Evolutionary conservation across 2,113 vertebrate genomes (phyloP).

Genomic region (Oncorhynchus mykiss): DNA sequence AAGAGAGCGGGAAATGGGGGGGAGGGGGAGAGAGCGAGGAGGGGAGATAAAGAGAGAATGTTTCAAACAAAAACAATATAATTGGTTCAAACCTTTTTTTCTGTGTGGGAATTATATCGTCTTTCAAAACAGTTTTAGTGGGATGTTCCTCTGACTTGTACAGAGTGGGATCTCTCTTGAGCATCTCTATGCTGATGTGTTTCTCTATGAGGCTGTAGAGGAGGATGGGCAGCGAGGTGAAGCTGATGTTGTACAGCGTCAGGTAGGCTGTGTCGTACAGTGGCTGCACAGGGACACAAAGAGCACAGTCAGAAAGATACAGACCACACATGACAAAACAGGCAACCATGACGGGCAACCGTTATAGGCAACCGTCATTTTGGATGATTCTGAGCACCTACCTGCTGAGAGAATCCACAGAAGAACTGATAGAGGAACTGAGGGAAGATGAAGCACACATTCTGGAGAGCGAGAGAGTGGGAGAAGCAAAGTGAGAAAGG

Average conservation of each 20-base stretch:
- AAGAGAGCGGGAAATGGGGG: conserved; percentile 22
- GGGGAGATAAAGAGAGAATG: conserved; percentile 20
- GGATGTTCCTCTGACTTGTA: conserved; percentile 80
- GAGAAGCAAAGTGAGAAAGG: neutral
- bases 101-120: no score
- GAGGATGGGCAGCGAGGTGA: conserved; percentile 97
- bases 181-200: conserved; percentile 85
- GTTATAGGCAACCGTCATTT: neutral
- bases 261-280: conserved; percentile 97
- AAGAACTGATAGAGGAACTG: conserved; percentile 99
- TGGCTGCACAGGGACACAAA: conserved; percentile 76
- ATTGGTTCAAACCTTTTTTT: no score
- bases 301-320: neutral
- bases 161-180: conserved; percentile 87
- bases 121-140: no score
- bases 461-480: conserved; percentile 70
- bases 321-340: neutral
- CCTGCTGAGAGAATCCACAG: conserved; percentile 99
- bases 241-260: conserved; percentile 99
- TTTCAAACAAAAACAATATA: no score
- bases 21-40: neutral
- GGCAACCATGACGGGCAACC: no score
- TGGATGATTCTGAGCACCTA: conserved; percentile 53
- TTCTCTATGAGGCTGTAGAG: conserved; percentile 94
- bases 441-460: conserved; percentile 99